Conservation (phyloP, 2,888 invertebrate species). For the Strigamia maritima region DNA sequence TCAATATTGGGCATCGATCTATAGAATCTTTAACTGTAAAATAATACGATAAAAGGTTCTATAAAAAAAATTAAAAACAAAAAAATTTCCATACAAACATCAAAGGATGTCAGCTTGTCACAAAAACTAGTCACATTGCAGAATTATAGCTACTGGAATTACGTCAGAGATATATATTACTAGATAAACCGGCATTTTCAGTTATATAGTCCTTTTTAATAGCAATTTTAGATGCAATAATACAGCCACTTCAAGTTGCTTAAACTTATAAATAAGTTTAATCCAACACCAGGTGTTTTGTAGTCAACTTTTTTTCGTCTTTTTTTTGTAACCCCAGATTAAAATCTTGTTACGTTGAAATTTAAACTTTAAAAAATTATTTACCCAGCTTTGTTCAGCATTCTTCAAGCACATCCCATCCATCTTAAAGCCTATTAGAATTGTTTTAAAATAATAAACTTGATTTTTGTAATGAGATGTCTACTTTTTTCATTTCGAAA, state of each 20-base stretch:
- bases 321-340: background rate
- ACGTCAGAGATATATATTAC: too few species aligned
- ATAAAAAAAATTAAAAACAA: too few species aligned
- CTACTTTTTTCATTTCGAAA: background rate
- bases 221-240: background rate
- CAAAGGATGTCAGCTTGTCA: too few species aligned
- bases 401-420: background rate
- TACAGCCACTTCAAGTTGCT: background rate
- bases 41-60: too few species aligned
- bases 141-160: too few species aligned
- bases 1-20: too few species aligned
- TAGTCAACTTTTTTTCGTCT: background rate
- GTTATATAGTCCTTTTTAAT: background rate
- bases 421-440: background rate
- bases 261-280: constrained; percentile 4
- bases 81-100: too few species aligned
- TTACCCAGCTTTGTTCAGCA: background rate
- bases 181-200: too few species aligned
- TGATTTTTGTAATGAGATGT: constrained; percentile 1
- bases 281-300: background rate
- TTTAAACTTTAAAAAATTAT: background rate
- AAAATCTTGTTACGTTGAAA: background rate
- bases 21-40: too few species aligned
- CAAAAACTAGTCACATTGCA: too few species aligned
- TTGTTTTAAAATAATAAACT: constrained; percentile 6